Conservation (phyloP, 92 coral and sea anemone species). For the Chrysogorgia sp. region DNA sequence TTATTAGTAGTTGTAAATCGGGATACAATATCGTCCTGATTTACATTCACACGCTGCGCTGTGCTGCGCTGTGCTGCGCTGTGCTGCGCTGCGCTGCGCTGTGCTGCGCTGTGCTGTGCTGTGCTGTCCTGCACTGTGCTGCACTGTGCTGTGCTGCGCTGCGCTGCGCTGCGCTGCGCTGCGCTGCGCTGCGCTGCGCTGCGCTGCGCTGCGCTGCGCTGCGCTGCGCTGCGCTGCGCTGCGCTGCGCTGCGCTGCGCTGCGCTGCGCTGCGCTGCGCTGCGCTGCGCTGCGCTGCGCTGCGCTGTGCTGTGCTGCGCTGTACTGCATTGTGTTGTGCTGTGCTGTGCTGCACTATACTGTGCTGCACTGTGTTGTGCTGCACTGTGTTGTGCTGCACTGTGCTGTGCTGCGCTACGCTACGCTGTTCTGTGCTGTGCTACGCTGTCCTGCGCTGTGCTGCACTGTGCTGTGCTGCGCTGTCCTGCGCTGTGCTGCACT, state of each 20-base stretch:
- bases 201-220: not conserved
- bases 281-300: conserved; percentile 5
- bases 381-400: too few relatives aligned
- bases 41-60: too few relatives aligned
- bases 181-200: not conserved
- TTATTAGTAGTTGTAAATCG: too few relatives aligned
- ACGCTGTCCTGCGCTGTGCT: too few relatives aligned
- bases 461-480: too few relatives aligned
- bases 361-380: too few relatives aligned
- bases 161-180: conserved; percentile 1
- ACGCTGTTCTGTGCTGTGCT: too few relatives aligned
- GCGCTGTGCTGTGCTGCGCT: not conserved
- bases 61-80: not conserved
- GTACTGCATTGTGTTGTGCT: not conserved
- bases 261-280: conserved; percentile 1
- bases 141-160: not conserved
- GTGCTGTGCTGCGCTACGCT: too few relatives aligned
- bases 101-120: not conserved
- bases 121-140: not conserved
- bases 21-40: too few relatives aligned
- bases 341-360: not conserved
- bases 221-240: conserved; percentile 3
- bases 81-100: conserved; percentile 1
- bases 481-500: too few relatives aligned
- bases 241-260: conserved; percentile 3